Evolutionary conservation across 1,140 invertebrate species (phyloP), one percentile per base, ranked within the genome.

Genomic region (Mactra quadrangularis): DNA sequence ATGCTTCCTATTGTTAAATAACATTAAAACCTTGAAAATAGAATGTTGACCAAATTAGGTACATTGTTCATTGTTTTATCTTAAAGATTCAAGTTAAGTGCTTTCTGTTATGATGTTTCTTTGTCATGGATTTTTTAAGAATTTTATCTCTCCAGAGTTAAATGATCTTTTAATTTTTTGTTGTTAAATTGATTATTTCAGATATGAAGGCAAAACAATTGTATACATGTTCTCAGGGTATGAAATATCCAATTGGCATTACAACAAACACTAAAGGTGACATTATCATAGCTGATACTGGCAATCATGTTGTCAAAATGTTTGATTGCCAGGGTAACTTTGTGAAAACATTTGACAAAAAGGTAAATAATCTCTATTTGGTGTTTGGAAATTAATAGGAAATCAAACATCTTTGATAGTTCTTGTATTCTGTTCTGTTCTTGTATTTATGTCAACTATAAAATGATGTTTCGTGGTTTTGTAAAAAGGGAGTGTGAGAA

Each of bases 211-310:
- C 85, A 3, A 86, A 84, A 45, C 57, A 83, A 13, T 27, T 83
- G 50, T 74, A 78, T 22, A 85, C 85, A 60, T 74, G 84, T 31
- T 50, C 25, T 0, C 22, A 25, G n/a, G 68, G 33, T 38, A 33
- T 89, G n/a, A 70, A 85, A n/a, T 88, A 86, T 57, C 89, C 89
- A 15, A 89, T 89, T 57, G 89, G 89, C 33, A 77, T 89, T 3
- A 62, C 70, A 0, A 86, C 66, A 17, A 87, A 87, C 71, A 86
- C 81, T 33, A 57, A 68, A 35, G 85, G 83, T 11, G 81, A 87
- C n/a, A 78, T 89, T 27, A 83, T 88, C 27, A 85, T 89, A 3
- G 79, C 82, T 27, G 89, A 89, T 57, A 88, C 86, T 41, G 82
- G 86, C 1, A 88, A 87, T 53, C 57, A 87, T 79, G 9, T 76